phyloP scores from a whole-genome alignment of 2,113 vertebrate species.

The Lontra canadensis region DNA sequence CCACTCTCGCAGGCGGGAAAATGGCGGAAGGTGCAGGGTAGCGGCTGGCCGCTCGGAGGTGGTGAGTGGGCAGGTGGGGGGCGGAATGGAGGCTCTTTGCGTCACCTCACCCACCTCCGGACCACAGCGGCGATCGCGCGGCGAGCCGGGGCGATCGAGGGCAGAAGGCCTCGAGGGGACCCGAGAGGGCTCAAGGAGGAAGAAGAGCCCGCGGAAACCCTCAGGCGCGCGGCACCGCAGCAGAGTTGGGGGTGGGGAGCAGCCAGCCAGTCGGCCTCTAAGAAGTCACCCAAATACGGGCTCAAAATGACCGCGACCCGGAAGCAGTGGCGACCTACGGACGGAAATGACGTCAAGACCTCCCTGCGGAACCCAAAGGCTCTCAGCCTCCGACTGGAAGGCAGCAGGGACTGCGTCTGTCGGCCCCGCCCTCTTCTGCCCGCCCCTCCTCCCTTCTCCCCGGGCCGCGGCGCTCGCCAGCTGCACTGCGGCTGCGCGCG shows the following conservation, averaged over 20 bases:
- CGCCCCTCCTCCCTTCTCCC: accelerated
- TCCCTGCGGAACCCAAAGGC: accelerated
- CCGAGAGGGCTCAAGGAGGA: no score
- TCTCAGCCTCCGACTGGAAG: accelerated
- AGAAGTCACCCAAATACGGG: conserved; percentile 21
- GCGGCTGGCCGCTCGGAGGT: background rate
- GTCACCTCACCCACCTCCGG: conserved; percentile 61
- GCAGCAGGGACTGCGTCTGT: accelerated
- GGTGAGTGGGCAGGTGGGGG: background rate
- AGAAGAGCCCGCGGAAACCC: accelerated
- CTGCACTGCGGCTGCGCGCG: conserved; percentile 20
- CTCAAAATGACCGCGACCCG: conserved; percentile 38
- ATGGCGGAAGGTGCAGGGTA: conserved; percentile 48
- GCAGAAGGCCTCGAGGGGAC: background rate
- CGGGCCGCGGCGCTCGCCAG: background rate
- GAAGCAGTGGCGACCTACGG: background rate
- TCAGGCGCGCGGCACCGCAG: accelerated
- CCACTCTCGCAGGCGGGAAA: background rate
- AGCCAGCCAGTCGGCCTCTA: accelerated
- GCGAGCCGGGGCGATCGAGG: background rate
- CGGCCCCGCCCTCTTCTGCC: accelerated
- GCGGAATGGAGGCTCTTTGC: background rate
- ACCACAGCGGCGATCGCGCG: background rate
- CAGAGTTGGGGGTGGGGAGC: background rate
- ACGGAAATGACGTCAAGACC: conserved; percentile 34